phyloP scores from a whole-genome alignment of 2,113 vertebrate species.

The Sorex araneus region DNA sequence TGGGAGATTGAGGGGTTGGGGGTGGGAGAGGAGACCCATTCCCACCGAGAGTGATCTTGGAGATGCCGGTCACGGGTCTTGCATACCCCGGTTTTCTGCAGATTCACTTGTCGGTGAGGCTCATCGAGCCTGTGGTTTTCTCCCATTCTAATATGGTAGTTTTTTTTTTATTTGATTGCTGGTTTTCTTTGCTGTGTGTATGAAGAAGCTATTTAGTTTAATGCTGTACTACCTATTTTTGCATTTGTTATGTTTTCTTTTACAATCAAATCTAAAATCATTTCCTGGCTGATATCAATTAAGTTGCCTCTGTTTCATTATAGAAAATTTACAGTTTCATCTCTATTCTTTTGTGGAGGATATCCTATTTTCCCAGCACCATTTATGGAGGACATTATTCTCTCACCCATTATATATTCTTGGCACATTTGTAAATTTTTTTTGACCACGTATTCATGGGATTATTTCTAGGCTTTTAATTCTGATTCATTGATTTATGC shows the following conservation, averaged over 20 bases:
- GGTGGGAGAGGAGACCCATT: too few relatives aligned
- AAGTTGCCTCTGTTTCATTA: not conserved
- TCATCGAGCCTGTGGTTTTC: not conserved
- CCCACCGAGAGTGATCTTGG: too few relatives aligned
- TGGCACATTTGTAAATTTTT: not conserved
- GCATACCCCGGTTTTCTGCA: too few relatives aligned
- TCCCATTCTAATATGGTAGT: not conserved
- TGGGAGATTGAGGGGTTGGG: too few relatives aligned
- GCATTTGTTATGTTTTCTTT: not conserved
- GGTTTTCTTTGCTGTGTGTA: not conserved
- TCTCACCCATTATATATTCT: not conserved
- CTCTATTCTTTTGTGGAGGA: too few relatives aligned
- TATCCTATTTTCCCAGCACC: not conserved
- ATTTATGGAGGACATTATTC: not conserved
- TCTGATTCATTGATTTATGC: not conserved
- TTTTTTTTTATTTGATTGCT: not conserved
- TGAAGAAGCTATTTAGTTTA: not conserved
- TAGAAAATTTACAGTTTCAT: not conserved
- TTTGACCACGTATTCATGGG: not conserved
- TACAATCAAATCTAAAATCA: slow-evolving; percentile 30
- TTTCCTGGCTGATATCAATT: not conserved
- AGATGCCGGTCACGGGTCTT: too few relatives aligned
- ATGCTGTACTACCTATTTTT: not conserved
- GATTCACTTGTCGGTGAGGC: too few relatives aligned
- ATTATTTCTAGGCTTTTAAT: not conserved